Evolutionary conservation across 2,113 vertebrate species (phyloP), one percentile per base, ranked within the genome.

Genomic region (Pelobates fuscus): DNA sequence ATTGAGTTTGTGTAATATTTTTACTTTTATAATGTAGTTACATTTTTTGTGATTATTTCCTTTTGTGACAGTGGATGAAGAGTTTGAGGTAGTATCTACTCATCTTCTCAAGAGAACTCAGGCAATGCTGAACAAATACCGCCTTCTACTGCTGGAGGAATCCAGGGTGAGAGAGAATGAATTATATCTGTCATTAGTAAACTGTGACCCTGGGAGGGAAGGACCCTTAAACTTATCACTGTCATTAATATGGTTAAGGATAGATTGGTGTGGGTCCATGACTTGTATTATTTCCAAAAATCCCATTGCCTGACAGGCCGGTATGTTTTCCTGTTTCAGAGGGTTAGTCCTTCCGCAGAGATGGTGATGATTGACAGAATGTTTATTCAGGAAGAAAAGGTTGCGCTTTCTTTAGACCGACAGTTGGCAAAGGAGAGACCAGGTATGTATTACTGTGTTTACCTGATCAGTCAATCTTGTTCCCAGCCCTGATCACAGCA

Each of bases 361-460:
- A 98, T 98, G 96, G 96, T 98, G 64, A 98, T 98, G 96, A 98
- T 98, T 5, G 94, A 98, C 84, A 84, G 95, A 24, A 98, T 98
- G 94, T 98, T 98, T 79, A 98, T 97, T 62, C 95, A 98, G 83
- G 95, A 98, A 74, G 96, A 98, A 75, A 98, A 98, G 80, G 84
- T 95, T 5, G 92, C 91, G 0, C 70, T 98, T 43, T 91, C 87
- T 65, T 90, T 94, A 24, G 94, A 98, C 85, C 90, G 90, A 52
- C 86, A 96, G 74, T 78, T 98, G 61, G 96, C 96, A 8, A 94
- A 93, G 85, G 96, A 98, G 82, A 94, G 94, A 80, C 95, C 95
- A 43, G 95, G 95, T 97, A 52, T 71, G 18, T 32, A 6, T 27
- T 29, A 5, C n/a, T 17, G 18, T 54, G 5, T 54, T 54, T 54